Evolutionary conservation across 1,140 invertebrate species (phyloP), one percentile per base, ranked within the genome.

Genomic region (Drosophila tristis): DNA sequence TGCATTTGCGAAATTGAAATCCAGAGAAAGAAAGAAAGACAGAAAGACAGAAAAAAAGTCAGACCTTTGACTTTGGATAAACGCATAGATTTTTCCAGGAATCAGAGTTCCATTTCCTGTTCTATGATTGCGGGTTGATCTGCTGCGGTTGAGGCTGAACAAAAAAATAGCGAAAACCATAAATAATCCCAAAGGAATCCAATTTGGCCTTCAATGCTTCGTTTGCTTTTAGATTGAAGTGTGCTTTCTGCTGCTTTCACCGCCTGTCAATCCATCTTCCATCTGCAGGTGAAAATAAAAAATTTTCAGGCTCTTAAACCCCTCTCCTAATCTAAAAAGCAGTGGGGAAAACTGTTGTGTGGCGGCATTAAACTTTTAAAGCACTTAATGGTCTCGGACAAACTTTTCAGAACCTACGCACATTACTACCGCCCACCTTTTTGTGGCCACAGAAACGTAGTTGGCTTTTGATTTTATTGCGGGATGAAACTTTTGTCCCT

Each of bases 331-430:
- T 63, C 51, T 31, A 4, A 11, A 35, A 11, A 35, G 42, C 53
- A 45, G 51, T 42, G 20, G 9, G 9, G 26, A 9, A 58, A 70
- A 70, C 35, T 31, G 51, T 44, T 79, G 47, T 31, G n/a, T 45
- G 48, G 39, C 9, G 9, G 31, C 9, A 9, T 4, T 4, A 66
- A 76, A 85, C 66, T 80, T 78, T 78, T 49, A 74, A 86, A 87
- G 86, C 82, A 86, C 65, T 86, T 86, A 87, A 78, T 86, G 62
- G 74, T 20, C 45, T 26, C 51, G 59, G 7, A 48, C 77, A 86
- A 81, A 45, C 75, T 86, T 82, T 35, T 15, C 55, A 57, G 4
- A n/a, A 42, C 60, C 59, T 53, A 74, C 53, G 51, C 59, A 73
- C 20, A 49, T 11, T 15, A n/a, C 51, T 55, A 50, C 47, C 39